phyloP scores from a whole-genome alignment of 2,888 invertebrate genomes.

The Iselma pallidipennis region DNA sequence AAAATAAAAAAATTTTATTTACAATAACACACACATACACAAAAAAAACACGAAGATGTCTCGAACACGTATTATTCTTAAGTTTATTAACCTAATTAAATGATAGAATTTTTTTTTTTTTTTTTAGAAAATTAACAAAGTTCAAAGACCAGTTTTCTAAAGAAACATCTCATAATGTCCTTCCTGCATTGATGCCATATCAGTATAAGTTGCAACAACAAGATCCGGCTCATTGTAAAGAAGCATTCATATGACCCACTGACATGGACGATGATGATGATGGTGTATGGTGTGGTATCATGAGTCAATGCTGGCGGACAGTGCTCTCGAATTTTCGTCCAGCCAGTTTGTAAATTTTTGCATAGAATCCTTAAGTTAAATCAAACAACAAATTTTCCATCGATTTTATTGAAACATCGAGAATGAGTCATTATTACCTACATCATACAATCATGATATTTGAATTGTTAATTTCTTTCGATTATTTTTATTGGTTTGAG shows the following conservation, averaged over 20 bases:
- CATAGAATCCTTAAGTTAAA: too few relatives aligned
- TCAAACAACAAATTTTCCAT: not conserved
- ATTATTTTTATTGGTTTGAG: not conserved
- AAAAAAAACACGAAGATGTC: not conserved
- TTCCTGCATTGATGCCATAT: conserved; percentile 13
- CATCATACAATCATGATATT: not conserved
- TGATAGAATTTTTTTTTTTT: not conserved
- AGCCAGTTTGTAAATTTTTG: not conserved
- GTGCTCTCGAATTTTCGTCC: not conserved
- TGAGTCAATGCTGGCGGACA: not conserved
- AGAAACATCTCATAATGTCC: conserved; percentile 10
- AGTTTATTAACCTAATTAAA: not conserved
- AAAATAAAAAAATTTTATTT: not conserved
- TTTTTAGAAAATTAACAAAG: conserved; percentile 1
- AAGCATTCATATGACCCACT: conserved; percentile 40
- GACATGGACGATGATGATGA: conserved; percentile 26
- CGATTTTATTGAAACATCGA: too few relatives aligned
- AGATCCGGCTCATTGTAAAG: conserved; percentile 35
- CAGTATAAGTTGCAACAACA: conserved; percentile 12
- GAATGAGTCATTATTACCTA: too few relatives aligned
- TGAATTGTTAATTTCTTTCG: not conserved
- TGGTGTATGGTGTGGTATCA: not conserved
- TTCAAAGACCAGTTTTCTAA: conserved; percentile 2
- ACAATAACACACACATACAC: too few relatives aligned
- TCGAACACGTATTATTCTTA: not conserved